A percentile compares a stretch with the other conserved stretches of the same genome.
Conservation (phyloP, 1,140 invertebrate species). For the Pseudomyrmex dendroicus region DNA sequence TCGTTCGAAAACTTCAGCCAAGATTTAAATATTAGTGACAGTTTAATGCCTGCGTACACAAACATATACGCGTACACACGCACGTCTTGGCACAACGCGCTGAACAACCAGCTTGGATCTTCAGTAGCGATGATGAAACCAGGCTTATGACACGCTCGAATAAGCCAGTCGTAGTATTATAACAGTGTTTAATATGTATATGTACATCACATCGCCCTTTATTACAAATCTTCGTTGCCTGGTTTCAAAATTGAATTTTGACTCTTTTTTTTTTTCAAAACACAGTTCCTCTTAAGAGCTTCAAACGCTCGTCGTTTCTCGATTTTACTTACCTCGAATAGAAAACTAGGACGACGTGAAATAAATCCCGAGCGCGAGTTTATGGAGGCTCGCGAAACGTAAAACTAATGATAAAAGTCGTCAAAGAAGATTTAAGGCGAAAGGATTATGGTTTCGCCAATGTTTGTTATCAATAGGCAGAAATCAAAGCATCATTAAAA, state of each 20-base stretch:
- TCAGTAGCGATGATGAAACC: slow-evolving; percentile 50
- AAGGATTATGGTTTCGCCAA: neutral
- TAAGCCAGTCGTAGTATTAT: slow-evolving; percentile 29
- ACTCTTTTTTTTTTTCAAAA: too few relatives aligned
- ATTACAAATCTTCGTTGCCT: too few relatives aligned
- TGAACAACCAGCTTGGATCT: slow-evolving; percentile 24
- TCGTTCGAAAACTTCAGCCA: slow-evolving; percentile 43
- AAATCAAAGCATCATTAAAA: slow-evolving; percentile 25
- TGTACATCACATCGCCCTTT: neutral
- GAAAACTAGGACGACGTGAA: neutral
- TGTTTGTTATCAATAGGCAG: slow-evolving; percentile 3
- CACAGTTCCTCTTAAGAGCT: too few relatives aligned
- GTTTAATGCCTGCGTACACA: slow-evolving; percentile 45
- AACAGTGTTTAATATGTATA: slow-evolving; percentile 19
- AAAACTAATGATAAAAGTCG: neutral
- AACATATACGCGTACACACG: too few relatives aligned
- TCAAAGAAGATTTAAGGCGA: slow-evolving; percentile 10
- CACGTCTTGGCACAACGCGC: slow-evolving; percentile 42
- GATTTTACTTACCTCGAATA: too few relatives aligned
- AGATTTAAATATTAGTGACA: slow-evolving; percentile 60
- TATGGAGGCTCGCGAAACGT: neutral
- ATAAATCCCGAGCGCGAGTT: neutral
- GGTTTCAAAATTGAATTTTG: too few relatives aligned
- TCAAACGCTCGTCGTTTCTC: neutral
- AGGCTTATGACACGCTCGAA: slow-evolving; percentile 45